Base-by-base conservation (phyloP, 2,797 vertebrate genomes). In the Channa striata region DNA sequence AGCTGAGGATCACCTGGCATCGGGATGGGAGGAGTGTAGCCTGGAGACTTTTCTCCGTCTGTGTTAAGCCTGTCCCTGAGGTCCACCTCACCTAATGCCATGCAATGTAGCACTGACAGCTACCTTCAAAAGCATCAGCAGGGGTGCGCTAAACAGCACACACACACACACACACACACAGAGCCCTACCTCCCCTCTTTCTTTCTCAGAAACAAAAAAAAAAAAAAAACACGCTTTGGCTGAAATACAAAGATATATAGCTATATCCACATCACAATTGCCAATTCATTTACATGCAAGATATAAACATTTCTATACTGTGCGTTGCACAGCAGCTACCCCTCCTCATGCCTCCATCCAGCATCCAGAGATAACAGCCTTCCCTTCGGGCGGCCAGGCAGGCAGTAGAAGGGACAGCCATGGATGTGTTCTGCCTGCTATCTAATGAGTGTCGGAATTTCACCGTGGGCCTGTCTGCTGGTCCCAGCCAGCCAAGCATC, bases 401-500 rank as follows among this genome's bases (percentile, higher is more conserved):
- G 76, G 76, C 71, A 36, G 77, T 13, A 37, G 53, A 74, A 77
- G 87, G 89, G 88, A 88, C 84, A 77, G 82, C 76, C 70, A 61
- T 77, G 88, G 90, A 89, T 84, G 68, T 91, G 86, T 91, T 91
- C 83, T 80, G 87, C 84, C 81, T 87, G 88, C 90, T 83, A 80
- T 88, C 85, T 92, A 92, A 92, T 91, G 91, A 91, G 90, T 78
- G 53, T 77, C 52, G 68, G 90, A 84, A 91, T 90, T 87, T 89
- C 87, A 91, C 85, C 50, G 78, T 64, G 83, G 87, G 89, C 80
- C 81, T 81, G 85, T 89, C 78, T 87, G 81, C 79, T 67, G 77
- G 78, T 89, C 81, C 84, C 80, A 74, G 72, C 59, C 69, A 83
- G 77, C 84, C 78, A 25, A 78, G 73, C 80, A 78, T 77, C 85